Base-by-base conservation (phyloP, 1,140 invertebrate genomes). In the Leguminivora glycinivorella region DNA sequence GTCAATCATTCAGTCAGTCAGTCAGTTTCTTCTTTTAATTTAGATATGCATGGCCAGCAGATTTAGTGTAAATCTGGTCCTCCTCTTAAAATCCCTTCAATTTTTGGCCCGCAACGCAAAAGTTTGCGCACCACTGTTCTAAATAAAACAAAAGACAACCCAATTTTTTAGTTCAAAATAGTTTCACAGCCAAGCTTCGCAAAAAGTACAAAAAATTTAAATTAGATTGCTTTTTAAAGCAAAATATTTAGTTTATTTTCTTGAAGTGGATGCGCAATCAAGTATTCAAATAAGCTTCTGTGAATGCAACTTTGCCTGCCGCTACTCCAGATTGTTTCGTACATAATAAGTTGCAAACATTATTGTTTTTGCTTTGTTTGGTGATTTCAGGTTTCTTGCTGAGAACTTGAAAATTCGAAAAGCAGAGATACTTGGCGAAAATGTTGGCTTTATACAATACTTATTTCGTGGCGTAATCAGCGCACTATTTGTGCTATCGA, bases 211-310 rank as follows among this genome's bases (percentile, higher is more conserved):
- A 47, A 47, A 47, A 47, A 0, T 7, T 47, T 4, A 47, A 47
- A 47, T 47, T 6, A 17, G 4, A 47, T 47, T 17, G 19, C 19
- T 52, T 22, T 52, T 22, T 22, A n/a, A 43, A n/a, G 40, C 40
- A 60, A 60, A 63, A 63, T 63, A 63, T 34, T 52, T 52, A 31
- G 58, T 63, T 63, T 17, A 12, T 31, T 31, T 63, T 31, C 58
- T 63, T n/a, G 14, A 63, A 29, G 7, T 63, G 58, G 19, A 63
- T 63, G 58, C 58, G 58, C 58, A 63, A 63, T 63, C 58, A 63
- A 63, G 58, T 63, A 63, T 63, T 63, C 58, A 63, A 63, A 63
- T 63, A 63, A 29, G 58, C 17, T 52, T 52, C 47, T 22, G 47
- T 52, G 47, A 52, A 52, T 52, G 47, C 47, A 52, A 52, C 47